Evolutionary conservation across 2,797 vertebrate species (phyloP).

Genomic region (Carcharodon carcharias): DNA sequence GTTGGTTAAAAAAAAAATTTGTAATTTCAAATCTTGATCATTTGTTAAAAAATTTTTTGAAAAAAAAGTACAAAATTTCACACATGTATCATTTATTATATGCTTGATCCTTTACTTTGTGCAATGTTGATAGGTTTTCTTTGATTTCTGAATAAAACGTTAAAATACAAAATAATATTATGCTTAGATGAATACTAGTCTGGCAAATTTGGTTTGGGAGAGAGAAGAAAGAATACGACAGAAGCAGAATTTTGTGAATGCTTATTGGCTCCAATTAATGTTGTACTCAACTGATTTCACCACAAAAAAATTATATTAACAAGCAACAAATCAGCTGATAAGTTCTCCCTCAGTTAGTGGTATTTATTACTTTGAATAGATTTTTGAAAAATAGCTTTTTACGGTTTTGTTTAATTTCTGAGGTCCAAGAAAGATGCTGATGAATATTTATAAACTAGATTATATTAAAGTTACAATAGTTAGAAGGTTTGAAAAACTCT

Average conservation of each 20-base stretch:
- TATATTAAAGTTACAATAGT: neutral
- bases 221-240: neutral
- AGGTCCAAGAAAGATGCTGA: neutral
- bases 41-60: neutral
- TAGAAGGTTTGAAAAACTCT: neutral
- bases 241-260: neutral
- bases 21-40: neutral
- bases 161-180: neutral
- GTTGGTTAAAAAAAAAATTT: neutral
- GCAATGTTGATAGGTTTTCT: neutral
- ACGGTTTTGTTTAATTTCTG: neutral
- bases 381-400: neutral
- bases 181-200: neutral
- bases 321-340: neutral
- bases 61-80: neutral
- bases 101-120: neutral
- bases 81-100: neutral
- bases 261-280: neutral
- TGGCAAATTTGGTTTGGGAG: neutral
- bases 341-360: neutral
- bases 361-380: neutral
- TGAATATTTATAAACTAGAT: neutral
- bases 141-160: neutral
- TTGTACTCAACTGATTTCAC: neutral
- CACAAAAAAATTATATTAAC: neutral